phyloP scores from a whole-genome alignment of 1,140 invertebrate genomes.

The Leptestheria dahalacensis region DNA sequence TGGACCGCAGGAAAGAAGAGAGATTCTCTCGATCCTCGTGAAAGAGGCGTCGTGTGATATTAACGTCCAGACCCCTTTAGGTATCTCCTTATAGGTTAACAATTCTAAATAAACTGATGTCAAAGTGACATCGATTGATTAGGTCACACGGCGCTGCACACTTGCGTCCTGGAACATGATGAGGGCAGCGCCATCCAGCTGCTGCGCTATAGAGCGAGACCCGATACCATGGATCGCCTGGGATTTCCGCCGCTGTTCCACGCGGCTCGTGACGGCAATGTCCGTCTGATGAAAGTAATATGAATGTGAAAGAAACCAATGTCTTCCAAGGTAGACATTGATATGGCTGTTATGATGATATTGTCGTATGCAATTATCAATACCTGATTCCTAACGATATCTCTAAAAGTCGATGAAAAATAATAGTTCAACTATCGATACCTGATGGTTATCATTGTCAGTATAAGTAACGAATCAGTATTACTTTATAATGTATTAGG shows the following conservation, averaged over 20 bases:
- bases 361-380: no score
- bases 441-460: no score
- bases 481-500: no score
- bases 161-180: conserved; percentile 9
- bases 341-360: no score
- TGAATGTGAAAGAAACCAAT: no score
- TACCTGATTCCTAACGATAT: no score
- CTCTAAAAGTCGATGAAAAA: no score
- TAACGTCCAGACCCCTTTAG: not conserved
- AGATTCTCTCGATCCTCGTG: not conserved
- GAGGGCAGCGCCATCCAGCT: conserved; percentile 5
- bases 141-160: conserved; percentile 17
- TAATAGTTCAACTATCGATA: no score
- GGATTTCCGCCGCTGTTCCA: conserved; percentile 15
- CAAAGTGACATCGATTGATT: not conserved
- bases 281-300: not conserved
- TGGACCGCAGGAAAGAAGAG: not conserved
- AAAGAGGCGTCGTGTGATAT: conserved; percentile 5
- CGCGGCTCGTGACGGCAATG: conserved; percentile 13
- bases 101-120: not conserved
- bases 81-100: conserved; percentile 1
- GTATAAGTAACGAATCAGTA: no score
- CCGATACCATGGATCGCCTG: conserved; percentile 9
- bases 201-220: conserved; percentile 1
- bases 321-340: no score